These are phyloP conservation scores for Rhodophaea formosa DNA, from an alignment of 2,888 invertebrate species.

Conservation along the genomic window DNA sequence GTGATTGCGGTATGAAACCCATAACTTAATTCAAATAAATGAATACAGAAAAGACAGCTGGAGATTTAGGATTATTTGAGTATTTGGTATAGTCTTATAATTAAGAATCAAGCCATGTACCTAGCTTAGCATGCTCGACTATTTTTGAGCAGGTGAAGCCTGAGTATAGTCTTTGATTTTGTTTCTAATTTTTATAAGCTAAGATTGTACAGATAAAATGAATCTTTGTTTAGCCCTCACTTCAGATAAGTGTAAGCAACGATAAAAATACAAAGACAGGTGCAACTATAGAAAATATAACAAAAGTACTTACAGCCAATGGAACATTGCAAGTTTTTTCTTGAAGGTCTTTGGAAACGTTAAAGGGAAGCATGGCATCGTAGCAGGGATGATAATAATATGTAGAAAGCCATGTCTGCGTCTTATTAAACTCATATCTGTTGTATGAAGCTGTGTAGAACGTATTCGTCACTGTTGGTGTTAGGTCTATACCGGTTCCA, in stretches of 20 bases:
- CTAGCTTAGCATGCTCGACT: no score
- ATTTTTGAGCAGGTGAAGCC: no score
- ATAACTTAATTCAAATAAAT: no score
- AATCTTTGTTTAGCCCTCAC: no score
- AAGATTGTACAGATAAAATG: no score
- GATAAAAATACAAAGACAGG: background rate
- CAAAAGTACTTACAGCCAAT: constrained; percentile 53
- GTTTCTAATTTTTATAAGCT: no score
- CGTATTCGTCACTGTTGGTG: constrained; percentile 45
- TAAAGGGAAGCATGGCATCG: constrained; percentile 45
- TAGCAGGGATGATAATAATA: constrained; percentile 70
- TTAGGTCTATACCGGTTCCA: constrained; percentile 74
- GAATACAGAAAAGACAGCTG: no score
- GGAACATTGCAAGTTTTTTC: constrained; percentile 40
- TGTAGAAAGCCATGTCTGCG: constrained; percentile 48
- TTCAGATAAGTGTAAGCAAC: background rate
- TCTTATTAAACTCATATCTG: constrained; percentile 35
- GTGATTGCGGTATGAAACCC: no score
- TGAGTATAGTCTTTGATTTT: no score
- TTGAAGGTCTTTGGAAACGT: constrained; percentile 31
- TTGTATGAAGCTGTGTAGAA: constrained; percentile 54
- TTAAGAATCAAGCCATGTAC: no score
- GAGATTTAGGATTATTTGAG: no score
- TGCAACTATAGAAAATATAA: background rate
- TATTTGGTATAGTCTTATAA: no score